Base-by-base conservation (phyloP, 2,113 vertebrate genomes). In the Phocoena phocoena region DNA sequence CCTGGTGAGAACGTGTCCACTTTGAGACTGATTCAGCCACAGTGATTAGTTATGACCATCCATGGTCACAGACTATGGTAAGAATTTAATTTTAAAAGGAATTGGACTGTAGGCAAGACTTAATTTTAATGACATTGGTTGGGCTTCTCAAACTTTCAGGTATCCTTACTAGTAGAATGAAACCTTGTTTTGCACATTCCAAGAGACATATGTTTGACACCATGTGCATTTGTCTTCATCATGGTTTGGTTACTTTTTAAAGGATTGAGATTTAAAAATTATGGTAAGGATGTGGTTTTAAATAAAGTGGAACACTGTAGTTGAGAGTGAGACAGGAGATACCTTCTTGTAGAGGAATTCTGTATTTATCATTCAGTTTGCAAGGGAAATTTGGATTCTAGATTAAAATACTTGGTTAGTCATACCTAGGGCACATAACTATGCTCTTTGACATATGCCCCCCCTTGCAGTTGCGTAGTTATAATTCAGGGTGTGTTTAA, bases 361-460 rank as follows among this genome's bases (percentile, higher is more conserved):
- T 83, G 1, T 65, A 9, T 88, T 94, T 87, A 68, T 60, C 84
- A 60, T 90, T 77, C 82, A 53, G 3, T 92, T 76, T 93, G 26
- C 81, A 79, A 65, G 94, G 67, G 50, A 96, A 92, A 83, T 91
- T 84, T 90, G 93, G 81, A 71, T 83, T 96, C 76, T 71, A 90
- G 50, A 55, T 83, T 89, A 33, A 90, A 92, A 74, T 86, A 85
- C 62, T 93, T 70, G 44, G 44, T 73, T 77, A 63, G 14, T 84
- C 80, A 10, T 77, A 77, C 28, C 38, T 28, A 15, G 36, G 36
- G 53, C n/a, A 25, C 8, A 6, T 70, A 71, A 67, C 70, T 92
- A 5, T 93, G 71, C 67, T 92, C 38, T 28, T 25, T 81, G 53
- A 95, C 36, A n/a, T 38, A 8, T 53, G 81, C 62, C 67, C 44